Conservation (phyloP, 2,797 vertebrate species). For the Pogonophryne albipinna region DNA sequence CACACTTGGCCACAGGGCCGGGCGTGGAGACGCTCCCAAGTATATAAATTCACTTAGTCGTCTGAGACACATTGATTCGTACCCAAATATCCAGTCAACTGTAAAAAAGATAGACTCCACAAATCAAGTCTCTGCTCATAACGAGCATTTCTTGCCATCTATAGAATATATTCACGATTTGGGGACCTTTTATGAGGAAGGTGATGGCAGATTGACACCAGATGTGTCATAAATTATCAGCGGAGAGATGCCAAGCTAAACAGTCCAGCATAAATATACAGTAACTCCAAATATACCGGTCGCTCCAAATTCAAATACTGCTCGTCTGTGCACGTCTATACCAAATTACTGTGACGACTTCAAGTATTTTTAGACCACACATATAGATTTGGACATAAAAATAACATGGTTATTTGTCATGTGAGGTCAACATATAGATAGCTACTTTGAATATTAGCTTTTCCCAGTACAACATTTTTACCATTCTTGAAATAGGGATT, state of each 20-base stretch:
- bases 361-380: constrained; percentile 49
- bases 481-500: neutral
- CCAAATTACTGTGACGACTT: constrained; percentile 88
- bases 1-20: constrained; percentile 59
- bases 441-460: neutral
- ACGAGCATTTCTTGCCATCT: constrained; percentile 75
- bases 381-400: constrained; percentile 24
- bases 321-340: constrained; percentile 90
- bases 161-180: constrained; percentile 81
- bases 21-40: constrained; percentile 69
- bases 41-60: constrained; percentile 72
- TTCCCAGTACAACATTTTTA: neutral
- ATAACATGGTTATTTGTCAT: constrained; percentile 27
- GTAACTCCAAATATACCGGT: constrained; percentile 89
- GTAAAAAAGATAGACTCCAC: constrained; percentile 75
- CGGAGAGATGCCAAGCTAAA: constrained; percentile 94
- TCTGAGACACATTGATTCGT: constrained; percentile 72
- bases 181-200: constrained; percentile 89
- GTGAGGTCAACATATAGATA: constrained; percentile 5
- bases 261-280: constrained; percentile 94
- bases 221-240: constrained; percentile 98
- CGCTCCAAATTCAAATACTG: constrained; percentile 93
- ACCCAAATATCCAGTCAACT: constrained; percentile 73
- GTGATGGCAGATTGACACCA: constrained; percentile 95
- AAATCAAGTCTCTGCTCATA: constrained; percentile 69